These are phyloP conservation scores for Cairina moschata DNA, from an alignment of 2,113 vertebrate species.

Conservation along the genomic window DNA sequence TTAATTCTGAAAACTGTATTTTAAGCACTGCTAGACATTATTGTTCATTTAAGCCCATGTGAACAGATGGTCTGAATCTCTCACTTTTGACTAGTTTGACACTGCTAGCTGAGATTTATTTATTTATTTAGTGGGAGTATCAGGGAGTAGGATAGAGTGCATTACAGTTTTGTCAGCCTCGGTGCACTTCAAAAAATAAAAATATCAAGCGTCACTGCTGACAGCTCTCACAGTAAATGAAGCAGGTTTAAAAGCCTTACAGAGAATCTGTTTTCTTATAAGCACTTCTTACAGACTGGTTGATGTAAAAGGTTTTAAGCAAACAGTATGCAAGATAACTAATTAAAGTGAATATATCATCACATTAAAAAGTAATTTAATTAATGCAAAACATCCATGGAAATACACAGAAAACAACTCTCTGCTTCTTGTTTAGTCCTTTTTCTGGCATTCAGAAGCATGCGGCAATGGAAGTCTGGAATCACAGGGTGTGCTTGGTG, in stretches of 20 bases:
- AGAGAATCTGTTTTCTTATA: not conserved
- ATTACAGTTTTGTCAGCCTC: not conserved
- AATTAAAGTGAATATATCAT: not conserved
- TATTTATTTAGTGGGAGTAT: not conserved
- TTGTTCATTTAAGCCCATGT: not conserved
- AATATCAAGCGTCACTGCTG: not conserved
- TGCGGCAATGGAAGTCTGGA: constrained; percentile 85
- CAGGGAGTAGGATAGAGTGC: not conserved
- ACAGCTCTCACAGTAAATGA: not conserved
- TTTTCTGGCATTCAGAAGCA: constrained; percentile 87
- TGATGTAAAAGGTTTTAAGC: not conserved
- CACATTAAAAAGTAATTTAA: not conserved
- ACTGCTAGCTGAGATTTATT: not conserved
- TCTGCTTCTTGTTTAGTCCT: constrained; percentile 72
- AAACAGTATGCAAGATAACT: not conserved
- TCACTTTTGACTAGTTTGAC: not conserved
- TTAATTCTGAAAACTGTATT: not conserved
- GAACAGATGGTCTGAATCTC: not conserved
- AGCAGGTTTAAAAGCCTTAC: not conserved
- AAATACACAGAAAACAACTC: not conserved
- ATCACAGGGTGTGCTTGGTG: constrained; percentile 81
- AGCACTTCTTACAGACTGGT: not conserved
- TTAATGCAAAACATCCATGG: not conserved
- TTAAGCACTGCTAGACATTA: not conserved
- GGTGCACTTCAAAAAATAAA: not conserved